A percentile compares a stretch with the other conserved stretches of the same genome.
phyloP scores from a whole-genome alignment of 2,797 vertebrate genomes.

The Rachycentron canadum region DNA sequence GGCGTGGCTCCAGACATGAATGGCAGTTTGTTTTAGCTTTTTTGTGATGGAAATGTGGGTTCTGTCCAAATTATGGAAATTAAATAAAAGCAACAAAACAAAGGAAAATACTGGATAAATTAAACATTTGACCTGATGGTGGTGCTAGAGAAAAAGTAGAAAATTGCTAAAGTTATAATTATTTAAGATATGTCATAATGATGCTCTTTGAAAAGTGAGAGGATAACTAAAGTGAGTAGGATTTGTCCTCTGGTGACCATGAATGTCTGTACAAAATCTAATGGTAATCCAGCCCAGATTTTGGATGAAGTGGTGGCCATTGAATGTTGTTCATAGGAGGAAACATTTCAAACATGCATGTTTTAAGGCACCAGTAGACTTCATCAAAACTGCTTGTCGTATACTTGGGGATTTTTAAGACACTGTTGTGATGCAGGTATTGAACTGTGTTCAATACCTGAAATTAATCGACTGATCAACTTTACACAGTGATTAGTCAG shows the following conservation, averaged over 20 bases:
- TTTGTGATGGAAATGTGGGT: background rate
- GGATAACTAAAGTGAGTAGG: background rate
- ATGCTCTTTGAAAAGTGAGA: background rate
- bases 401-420: too few species aligned
- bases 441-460: too few species aligned
- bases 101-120: background rate
- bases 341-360: background rate
- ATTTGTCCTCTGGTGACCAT: too few species aligned
- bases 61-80: background rate
- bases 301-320: too few species aligned
- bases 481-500: background rate
- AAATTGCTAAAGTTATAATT: too few species aligned
- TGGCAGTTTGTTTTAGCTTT: background rate
- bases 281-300: background rate
- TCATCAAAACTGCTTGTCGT: background rate
- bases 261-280: background rate
- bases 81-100: background rate
- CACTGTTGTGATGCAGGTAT: too few species aligned
- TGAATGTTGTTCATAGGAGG: too few species aligned
- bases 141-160: background rate
- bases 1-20: background rate
- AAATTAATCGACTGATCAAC: too few species aligned
- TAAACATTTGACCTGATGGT: background rate
- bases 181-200: background rate
- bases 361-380: background rate